Evolutionary conservation across 2,888 invertebrate genomes (phyloP), one percentile per base, ranked within the genome.

Genomic region (Hyppa rectilinea): DNA sequence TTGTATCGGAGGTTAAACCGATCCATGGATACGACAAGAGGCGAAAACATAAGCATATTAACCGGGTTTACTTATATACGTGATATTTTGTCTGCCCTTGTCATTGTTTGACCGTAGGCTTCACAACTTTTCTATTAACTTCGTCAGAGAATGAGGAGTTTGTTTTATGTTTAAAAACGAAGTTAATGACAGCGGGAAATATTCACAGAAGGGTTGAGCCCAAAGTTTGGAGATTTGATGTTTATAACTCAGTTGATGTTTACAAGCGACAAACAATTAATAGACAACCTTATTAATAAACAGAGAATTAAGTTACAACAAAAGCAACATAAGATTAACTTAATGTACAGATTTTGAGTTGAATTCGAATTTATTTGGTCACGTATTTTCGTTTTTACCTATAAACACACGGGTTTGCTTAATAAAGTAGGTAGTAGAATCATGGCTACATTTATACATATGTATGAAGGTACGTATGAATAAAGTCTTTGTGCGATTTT

Each of bases 101-200:
- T 49, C 60, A 43, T 63, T 68, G 62, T 72, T 66, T 62, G 65
- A 73, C 74, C 72, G 61, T 59, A 14, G 65, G 65, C 58, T 49
- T 52, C n/a, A 5, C 2, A 68, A 68, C 55, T 74, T 68, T 65
- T 56, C 52, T 49, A 43, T 56, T 72, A 74, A 74, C 60, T 71
- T 76, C 62, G 58, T 75, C 64, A 71, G 50, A 60, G 38, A 80
- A 75, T 82, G 72, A 64, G 34, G 61, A 69, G 63, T 66, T n/a
- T 71, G 61, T 77, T 80, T 62, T 50, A 45, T 53, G 58, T 65
- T 72, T 65, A 31, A 76, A 74, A 82, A 74, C 45, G 40, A 80
- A 84, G 71, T 80, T 80, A 74, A 82, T 61, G 64, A 61, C 63
- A 64, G 50, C 59, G 55, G 26, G 20, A 65, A 75, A 60, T 58